phyloP scores from a whole-genome alignment of 2,113 vertebrate genomes.

The Cichladusa arquata region DNA sequence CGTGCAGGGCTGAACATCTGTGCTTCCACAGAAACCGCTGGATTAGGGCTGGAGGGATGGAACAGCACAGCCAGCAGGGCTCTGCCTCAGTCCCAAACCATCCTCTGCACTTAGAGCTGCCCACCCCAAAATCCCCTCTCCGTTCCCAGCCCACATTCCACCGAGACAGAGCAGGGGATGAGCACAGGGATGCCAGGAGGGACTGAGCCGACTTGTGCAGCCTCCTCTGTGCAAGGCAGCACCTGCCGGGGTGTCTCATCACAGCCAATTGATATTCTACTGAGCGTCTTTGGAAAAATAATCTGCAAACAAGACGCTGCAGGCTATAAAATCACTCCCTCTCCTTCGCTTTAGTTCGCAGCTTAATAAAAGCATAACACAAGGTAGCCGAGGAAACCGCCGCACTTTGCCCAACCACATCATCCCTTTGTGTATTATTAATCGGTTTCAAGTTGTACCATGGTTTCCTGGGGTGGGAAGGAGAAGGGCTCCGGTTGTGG shows the following conservation, averaged over 20 bases:
- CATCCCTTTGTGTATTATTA: slow-evolving; percentile 73
- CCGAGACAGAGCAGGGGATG: fast-evolving
- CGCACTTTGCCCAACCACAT: slow-evolving; percentile 52
- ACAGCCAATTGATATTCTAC: slow-evolving; percentile 76
- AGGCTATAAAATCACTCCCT: slow-evolving; percentile 71
- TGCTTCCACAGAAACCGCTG: neutral
- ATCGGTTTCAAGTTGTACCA: slow-evolving; percentile 64
- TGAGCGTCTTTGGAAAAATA: slow-evolving; percentile 72
- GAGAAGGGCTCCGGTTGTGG: slow-evolving; percentile 24
- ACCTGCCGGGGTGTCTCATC: slow-evolving; percentile 71
- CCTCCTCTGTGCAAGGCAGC: slow-evolving; percentile 33
- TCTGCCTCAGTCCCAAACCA: neutral
- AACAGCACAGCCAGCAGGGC: neutral
- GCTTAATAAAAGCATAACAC: slow-evolving; percentile 73
- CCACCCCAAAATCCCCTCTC: neutral
- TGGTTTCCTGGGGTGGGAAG: slow-evolving; percentile 53
- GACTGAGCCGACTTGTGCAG: neutral
- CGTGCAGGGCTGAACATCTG: slow-evolving; percentile 25
- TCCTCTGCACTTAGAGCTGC: neutral
- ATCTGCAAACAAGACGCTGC: slow-evolving; percentile 79
- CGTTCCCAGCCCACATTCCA: fast-evolving
- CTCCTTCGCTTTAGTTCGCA: slow-evolving; percentile 47
- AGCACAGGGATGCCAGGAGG: neutral
- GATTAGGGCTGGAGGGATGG: neutral
- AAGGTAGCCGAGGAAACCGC: slow-evolving; percentile 32